Evolutionary conservation across 2,797 vertebrate genomes (phyloP).

Genomic region (Lepilemur septentrionalis): DNA sequence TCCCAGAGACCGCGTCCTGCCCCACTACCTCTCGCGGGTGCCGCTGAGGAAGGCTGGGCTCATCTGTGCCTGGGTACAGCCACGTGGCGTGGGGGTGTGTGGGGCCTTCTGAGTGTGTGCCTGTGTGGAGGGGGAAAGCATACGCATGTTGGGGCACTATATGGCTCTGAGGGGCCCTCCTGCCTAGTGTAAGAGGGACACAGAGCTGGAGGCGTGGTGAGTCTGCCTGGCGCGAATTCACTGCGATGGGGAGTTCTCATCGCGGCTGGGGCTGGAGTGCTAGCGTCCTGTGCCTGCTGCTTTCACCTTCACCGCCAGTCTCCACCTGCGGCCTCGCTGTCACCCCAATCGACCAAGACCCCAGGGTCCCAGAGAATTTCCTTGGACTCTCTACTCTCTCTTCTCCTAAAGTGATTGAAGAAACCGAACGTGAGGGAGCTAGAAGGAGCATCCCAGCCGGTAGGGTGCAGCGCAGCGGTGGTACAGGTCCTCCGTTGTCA

Average conservation of each 20-base stretch:
- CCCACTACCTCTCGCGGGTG: rapidly evolving
- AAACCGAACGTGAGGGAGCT: not conserved
- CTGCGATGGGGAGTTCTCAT: not conserved
- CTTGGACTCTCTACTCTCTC: not conserved
- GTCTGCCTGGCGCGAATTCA: not conserved
- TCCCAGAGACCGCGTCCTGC: not conserved
- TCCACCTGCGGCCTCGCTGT: not conserved
- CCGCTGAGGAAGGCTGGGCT: not conserved
- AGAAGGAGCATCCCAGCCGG: rapidly evolving
- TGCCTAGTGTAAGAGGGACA: not conserved
- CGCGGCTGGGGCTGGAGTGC: no score
- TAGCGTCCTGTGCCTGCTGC: not conserved
- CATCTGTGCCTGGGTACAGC: rapidly evolving
- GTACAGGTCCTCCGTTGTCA: not conserved
- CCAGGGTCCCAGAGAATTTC: not conserved
- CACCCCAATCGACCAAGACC: not conserved
- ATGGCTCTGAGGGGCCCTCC: not conserved
- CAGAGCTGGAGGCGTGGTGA: not conserved
- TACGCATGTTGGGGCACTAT: rapidly evolving
- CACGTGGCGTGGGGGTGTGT: not conserved
- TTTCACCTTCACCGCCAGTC: not conserved
- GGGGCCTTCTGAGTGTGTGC: not conserved
- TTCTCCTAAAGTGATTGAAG: not conserved
- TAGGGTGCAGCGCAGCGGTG: not conserved
- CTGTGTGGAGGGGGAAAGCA: rapidly evolving